phyloP scores from a whole-genome alignment of 2,797 vertebrate species.

The Acrocephalus scirpaceus region DNA sequence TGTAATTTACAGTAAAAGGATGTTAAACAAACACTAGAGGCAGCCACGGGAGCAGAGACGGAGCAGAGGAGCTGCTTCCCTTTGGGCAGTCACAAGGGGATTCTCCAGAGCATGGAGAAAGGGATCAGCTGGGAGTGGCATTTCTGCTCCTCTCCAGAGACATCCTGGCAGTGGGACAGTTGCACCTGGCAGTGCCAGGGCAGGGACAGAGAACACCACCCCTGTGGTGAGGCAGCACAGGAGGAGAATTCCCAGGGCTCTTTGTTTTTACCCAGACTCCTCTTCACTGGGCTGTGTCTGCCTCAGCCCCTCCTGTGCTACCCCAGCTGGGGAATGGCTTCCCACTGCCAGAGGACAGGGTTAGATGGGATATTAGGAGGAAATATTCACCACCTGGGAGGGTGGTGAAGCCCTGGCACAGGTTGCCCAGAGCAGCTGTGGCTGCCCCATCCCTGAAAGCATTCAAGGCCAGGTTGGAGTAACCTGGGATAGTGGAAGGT shows the following conservation, averaged over 20 bases:
- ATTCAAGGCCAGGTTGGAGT: background rate
- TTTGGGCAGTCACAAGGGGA: background rate
- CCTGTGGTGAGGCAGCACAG: background rate
- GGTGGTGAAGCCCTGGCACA: background rate
- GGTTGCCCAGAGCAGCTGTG: too few relatives aligned
- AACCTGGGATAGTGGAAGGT: background rate
- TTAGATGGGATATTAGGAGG: background rate
- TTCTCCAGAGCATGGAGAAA: background rate
- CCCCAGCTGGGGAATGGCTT: background rate
- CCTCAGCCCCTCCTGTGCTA: background rate
- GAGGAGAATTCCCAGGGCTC: background rate
- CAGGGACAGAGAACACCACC: background rate
- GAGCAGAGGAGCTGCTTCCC: background rate
- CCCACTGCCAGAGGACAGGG: background rate
- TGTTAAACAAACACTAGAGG: slow-evolving; percentile 5
- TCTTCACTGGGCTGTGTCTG: fast-evolving
- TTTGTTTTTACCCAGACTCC: fast-evolving
- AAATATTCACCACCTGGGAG: fast-evolving
- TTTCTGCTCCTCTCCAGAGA: background rate
- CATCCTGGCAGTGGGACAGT: background rate
- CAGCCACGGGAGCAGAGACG: fast-evolving
- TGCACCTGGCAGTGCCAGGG: fast-evolving
- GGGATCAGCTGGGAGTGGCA: background rate
- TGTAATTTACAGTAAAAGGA: background rate
- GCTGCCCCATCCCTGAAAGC: background rate